Evolutionary conservation across 2,113 vertebrate genomes (phyloP).

Genomic region (Xiphorhynchus elegans): DNA sequence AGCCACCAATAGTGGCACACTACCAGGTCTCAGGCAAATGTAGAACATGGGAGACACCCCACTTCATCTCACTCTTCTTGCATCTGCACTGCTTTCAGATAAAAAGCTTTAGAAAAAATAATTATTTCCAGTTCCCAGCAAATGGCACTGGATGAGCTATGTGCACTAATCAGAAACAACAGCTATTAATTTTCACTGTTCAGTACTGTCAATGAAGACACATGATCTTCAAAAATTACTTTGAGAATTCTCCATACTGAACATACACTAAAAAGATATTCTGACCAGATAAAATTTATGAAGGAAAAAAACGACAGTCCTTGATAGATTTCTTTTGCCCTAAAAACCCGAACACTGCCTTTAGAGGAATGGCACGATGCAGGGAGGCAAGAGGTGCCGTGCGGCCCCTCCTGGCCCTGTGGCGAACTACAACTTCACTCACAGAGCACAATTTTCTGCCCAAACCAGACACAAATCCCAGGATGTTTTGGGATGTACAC

Average conservation of each 20-base stretch:
- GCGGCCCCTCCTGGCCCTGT: slow-evolving; percentile 15
- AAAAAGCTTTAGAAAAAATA: not conserved
- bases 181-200: not conserved
- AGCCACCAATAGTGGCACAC: not conserved
- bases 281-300: not conserved
- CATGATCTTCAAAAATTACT: not conserved
- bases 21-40: not conserved
- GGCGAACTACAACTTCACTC: not conserved
- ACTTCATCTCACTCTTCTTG: not conserved
- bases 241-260: not conserved
- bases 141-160: not conserved
- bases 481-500: fast-evolving
- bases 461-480: not conserved
- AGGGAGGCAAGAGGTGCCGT: not conserved
- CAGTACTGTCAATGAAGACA: not conserved
- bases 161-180: not conserved
- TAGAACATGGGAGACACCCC: not conserved
- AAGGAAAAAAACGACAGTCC: not conserved
- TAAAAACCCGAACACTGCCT: not conserved
- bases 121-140: not conserved
- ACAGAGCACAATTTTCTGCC: fast-evolving
- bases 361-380: fast-evolving
- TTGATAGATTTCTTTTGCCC: not conserved
- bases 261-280: not conserved
- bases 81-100: not conserved